phyloP scores from a whole-genome alignment of 30 jellyfish, hydroid and myxozoan genomes.

The Mastigias papua region DNA sequence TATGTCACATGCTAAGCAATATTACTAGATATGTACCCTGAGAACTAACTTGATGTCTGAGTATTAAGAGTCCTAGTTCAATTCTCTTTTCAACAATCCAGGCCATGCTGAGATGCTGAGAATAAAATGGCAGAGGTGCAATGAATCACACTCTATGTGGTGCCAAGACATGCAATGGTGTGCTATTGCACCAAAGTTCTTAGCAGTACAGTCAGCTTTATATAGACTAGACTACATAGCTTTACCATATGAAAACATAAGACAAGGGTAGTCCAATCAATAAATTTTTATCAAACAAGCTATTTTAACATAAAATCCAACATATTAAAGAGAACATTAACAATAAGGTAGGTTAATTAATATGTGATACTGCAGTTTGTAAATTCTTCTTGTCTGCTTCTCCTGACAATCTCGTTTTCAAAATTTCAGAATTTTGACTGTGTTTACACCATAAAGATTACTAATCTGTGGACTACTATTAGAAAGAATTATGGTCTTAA shows the following conservation, averaged over 20 bases:
- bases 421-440: too few species aligned
- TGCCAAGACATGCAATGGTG: background rate
- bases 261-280: slow-evolving; percentile 11
- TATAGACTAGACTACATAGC: slow-evolving; percentile 20
- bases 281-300: background rate
- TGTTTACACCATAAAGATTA: too few species aligned
- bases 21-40: too few species aligned
- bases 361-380: background rate
- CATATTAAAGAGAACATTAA: slow-evolving; percentile 1
- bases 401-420: background rate
- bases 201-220: slow-evolving; percentile 13
- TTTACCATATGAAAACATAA: background rate
- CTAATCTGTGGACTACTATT: too few species aligned
- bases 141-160: background rate
- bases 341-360: background rate
- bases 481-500: too few species aligned
- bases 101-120: too few species aligned
- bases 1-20: too few species aligned
- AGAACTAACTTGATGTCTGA: too few species aligned
- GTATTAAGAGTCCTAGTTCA: too few species aligned
- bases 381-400: background rate
- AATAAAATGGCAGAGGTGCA: background rate
- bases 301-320: slow-evolving; percentile 7
- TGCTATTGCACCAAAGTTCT: slow-evolving; percentile 9
- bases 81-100: too few species aligned